phyloP scores from a whole-genome alignment of 1,140 invertebrate genomes.

The Dreissena polymorpha region DNA sequence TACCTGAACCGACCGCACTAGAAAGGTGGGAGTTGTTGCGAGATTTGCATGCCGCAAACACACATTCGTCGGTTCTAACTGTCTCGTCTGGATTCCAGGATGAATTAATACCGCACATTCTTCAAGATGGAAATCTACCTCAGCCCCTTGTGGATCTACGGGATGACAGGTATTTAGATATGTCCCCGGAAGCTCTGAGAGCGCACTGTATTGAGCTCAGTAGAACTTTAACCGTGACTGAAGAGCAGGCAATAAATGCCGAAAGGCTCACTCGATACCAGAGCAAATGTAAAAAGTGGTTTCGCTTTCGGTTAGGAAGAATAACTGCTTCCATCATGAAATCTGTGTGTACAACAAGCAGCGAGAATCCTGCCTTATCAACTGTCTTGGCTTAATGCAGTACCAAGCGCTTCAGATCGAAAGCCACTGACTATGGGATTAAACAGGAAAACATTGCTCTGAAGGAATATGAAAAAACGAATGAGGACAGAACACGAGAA shows the following conservation, averaged over 20 bases:
- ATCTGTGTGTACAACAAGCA: slow-evolving; percentile 25
- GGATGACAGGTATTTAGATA: neutral
- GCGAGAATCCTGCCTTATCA: slow-evolving; percentile 52
- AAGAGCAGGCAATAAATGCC: neutral
- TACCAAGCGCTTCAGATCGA: slow-evolving; percentile 4
- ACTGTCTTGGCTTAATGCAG: slow-evolving; percentile 42
- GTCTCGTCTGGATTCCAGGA: slow-evolving; percentile 6
- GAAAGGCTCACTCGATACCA: neutral
- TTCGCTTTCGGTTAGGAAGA: slow-evolving; percentile 46
- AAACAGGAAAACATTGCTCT: slow-evolving; percentile 45
- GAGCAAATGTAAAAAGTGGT: slow-evolving; percentile 36
- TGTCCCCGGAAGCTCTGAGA: neutral
- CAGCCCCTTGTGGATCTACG: neutral
- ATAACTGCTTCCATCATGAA: slow-evolving; percentile 55
- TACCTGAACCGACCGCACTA: too few relatives aligned
- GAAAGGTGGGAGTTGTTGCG: neutral
- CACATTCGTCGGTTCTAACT: neutral
- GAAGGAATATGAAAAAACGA: neutral
- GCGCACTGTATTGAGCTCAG: neutral
- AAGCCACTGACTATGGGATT: slow-evolving; percentile 56
- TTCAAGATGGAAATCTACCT: slow-evolving; percentile 2
- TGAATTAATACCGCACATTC: neutral
- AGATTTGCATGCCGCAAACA: neutral
- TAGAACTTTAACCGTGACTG: neutral
- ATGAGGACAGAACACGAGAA: slow-evolving; percentile 39